Base-by-base conservation (phyloP, 2,888 invertebrate genomes). In the Parthenolecanium corni region DNA sequence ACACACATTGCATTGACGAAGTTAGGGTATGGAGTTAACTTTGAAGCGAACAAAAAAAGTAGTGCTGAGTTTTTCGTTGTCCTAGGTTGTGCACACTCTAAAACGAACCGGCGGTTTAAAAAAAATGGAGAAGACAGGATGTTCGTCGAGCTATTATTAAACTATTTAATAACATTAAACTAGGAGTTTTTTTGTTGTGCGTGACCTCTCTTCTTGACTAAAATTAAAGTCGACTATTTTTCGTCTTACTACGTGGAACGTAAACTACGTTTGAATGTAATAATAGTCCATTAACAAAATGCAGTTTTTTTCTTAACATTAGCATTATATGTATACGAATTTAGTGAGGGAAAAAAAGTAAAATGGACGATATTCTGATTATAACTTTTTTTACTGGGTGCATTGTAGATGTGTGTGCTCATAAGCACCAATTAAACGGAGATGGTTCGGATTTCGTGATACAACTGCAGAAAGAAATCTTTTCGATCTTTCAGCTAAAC, bases 81-180 rank as follows among this genome's bases (percentile, higher is more conserved):
- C 61, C 61, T 61, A 61, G 61, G 61, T 61, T 61, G 20, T 56
- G 56, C 40, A 44, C 49, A 21, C 31, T 31, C 31, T 31, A 31
- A 31, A 31, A 31, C 31, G 9, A 31, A 31, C 31, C 31, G 31
- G 31, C 31, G 5, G 31, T 31, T 31, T 31, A 9, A 31, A 31
- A 31, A 31, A 31, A 20, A 49, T 57, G 54, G 11, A 11, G 40
- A 36, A 47, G 61, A 61, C 61, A 61, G 61, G 61, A 61, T 61
- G 61, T 61, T 46, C 61, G 61, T 40, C 61, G 49, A 9, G 38
- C 61, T 61, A 61, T 61, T 61, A 61, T 61, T 61, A 61, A 61
- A 61, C 61, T 61, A 61, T 61, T 61, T 61, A 61, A 61, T 61
- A 61, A 61, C 61, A 61, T 61, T 61, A 61, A 61, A 61, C 61